A percentile compares a stretch with the other conserved stretches of the same genome.
Conservation (phyloP, 23 tunicate genomes). For the Styela clava region DNA sequence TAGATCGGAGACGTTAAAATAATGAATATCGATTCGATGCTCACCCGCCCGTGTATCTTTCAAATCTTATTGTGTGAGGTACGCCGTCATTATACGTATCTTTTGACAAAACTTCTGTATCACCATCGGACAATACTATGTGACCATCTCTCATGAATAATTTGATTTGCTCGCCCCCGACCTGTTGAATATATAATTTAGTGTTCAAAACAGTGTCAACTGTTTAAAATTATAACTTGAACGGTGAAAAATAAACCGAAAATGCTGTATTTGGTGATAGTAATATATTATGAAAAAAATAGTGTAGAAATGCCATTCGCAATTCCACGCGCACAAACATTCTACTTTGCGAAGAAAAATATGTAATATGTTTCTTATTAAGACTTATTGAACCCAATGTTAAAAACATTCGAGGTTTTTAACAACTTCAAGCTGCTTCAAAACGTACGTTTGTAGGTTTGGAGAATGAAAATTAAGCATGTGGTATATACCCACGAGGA, state of each 20-base stretch:
- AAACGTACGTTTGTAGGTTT: too few relatives aligned
- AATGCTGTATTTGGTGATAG: not conserved
- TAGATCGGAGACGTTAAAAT: too few relatives aligned
- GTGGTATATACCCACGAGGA: too few relatives aligned
- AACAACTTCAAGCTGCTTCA: too few relatives aligned
- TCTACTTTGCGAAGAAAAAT: too few relatives aligned
- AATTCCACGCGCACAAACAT: too few relatives aligned
- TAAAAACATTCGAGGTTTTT: too few relatives aligned
- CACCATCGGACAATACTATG: constrained; percentile 2
- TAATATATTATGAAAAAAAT: not conserved
- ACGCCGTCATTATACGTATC: constrained; percentile 27
- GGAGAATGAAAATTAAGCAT: too few relatives aligned
- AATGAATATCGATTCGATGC: constrained; percentile 10
- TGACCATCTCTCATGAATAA: constrained; percentile 19
- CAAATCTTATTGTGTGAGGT: constrained; percentile 21
- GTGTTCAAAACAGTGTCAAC: too few relatives aligned
- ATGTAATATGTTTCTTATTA: too few relatives aligned
- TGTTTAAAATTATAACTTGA: not conserved
- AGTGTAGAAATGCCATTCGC: not conserved
- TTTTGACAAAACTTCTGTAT: not conserved
- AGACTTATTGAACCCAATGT: too few relatives aligned
- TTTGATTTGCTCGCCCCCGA: constrained; percentile 2
- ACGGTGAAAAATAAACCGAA: not conserved
- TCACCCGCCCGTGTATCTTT: constrained; percentile 10
- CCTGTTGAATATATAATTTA: constrained; percentile 12